phyloP scores from a whole-genome alignment of 1,140 invertebrate genomes.

The Physella acuta region DNA sequence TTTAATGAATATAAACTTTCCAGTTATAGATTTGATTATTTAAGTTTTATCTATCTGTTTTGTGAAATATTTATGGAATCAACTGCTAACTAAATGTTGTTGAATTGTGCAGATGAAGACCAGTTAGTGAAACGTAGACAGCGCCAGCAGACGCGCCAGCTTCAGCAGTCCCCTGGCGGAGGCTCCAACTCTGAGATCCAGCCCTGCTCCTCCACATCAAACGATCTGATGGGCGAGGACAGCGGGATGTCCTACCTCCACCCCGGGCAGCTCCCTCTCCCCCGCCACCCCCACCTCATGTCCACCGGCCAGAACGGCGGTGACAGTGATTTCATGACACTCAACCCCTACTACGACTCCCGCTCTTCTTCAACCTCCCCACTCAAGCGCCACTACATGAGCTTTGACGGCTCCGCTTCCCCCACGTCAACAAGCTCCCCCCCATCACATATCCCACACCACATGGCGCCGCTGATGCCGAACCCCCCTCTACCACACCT shows the following conservation, averaged over 20 bases:
- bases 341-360: not conserved
- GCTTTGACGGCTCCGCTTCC: slow-evolving; percentile 12
- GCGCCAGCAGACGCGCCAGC: slow-evolving; percentile 26
- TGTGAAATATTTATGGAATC: no score
- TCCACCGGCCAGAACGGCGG: slow-evolving; percentile 1
- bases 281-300: not conserved
- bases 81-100: no score
- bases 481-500: not conserved
- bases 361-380: slow-evolving; percentile 10
- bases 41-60: no score
- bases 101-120: slow-evolving; percentile 42
- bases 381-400: slow-evolving; percentile 12
- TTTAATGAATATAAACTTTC: no score
- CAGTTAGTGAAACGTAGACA: slow-evolving; percentile 43
- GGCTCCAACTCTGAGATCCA: slow-evolving; percentile 15
- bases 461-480: not conserved
- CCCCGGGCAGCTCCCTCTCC: not conserved
- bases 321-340: not conserved
- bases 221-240: slow-evolving; percentile 6
- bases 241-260: slow-evolving; percentile 2
- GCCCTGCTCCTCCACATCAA: slow-evolving; percentile 26
- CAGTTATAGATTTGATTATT: no score
- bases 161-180: slow-evolving; percentile 20
- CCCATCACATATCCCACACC: not conserved
- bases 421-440: slow-evolving; percentile 17